Conservation (phyloP, 1,140 invertebrate species). For the Araneus ventricosus region DNA sequence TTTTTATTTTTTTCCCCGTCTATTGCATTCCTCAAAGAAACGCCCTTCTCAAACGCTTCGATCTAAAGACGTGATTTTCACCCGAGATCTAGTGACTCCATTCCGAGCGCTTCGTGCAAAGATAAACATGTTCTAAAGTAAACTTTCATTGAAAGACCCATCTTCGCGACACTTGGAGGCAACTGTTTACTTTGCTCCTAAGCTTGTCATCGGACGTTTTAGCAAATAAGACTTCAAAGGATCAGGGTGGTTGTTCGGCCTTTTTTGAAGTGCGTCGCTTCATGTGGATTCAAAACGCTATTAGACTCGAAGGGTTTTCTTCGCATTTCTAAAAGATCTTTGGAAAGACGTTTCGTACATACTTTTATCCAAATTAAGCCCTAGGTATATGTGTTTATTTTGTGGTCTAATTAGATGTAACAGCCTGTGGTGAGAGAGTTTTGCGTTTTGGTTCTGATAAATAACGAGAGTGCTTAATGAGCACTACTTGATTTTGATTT, state of each 20-base stretch:
- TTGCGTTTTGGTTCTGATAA: too few species aligned
- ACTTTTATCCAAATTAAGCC: too few species aligned
- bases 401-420: too few species aligned
- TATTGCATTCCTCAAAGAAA: too few species aligned
- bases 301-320: not conserved
- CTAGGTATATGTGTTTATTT: too few species aligned
- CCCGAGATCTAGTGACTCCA: not conserved
- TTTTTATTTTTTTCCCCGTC: too few species aligned
- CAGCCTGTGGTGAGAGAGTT: too few species aligned
- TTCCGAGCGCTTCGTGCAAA: not conserved
- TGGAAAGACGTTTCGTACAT: not conserved
- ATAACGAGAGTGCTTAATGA: too few species aligned
- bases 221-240: not conserved
- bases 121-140: slow-evolving; percentile 22
- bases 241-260: not conserved
- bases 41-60: not conserved
- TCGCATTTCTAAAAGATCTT: not conserved
- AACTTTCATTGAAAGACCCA: not conserved
- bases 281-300: not conserved
- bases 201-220: not conserved
- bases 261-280: not conserved
- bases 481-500: too few species aligned
- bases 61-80: not conserved
- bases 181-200: not conserved
- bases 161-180: not conserved